Evolutionary conservation across 2,888 invertebrate genomes (phyloP).

Genomic region (Cylindroiulus punctatus): DNA sequence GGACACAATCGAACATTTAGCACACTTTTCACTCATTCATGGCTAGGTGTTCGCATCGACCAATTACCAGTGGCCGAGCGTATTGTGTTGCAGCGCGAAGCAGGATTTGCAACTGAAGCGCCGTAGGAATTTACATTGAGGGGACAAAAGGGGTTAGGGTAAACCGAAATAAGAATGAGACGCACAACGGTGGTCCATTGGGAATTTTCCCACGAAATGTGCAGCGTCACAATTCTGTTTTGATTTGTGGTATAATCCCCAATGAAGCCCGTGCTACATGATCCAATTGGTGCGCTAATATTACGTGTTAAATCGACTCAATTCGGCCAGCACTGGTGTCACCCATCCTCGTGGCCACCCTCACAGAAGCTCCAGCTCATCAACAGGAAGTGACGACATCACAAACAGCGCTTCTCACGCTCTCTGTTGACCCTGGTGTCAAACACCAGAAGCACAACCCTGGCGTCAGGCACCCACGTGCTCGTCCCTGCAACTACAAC

Average conservation of each 20-base stretch:
- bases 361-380: background rate
- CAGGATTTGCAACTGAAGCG: background rate
- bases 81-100: background rate
- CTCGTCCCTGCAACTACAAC: no score
- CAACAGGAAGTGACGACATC: background rate
- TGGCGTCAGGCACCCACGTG: background rate
- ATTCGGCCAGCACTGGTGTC: background rate
- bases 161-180: background rate
- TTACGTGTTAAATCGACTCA: no score
- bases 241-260: background rate
- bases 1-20: conserved; percentile 40
- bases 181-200: background rate
- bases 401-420: conserved; percentile 1
- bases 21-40: conserved; percentile 40
- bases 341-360: background rate
- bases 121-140: background rate
- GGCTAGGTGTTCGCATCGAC: background rate
- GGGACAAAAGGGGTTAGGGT: conserved; percentile 14
- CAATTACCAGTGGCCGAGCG: background rate
- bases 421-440: background rate
- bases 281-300: background rate
- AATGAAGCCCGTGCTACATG: background rate
- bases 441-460: background rate
- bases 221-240: background rate
- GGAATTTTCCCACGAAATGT: conserved; percentile 17